Evolutionary conservation across 2,888 invertebrate genomes (phyloP).

Genomic region (Zaprionus obscuricornis): DNA sequence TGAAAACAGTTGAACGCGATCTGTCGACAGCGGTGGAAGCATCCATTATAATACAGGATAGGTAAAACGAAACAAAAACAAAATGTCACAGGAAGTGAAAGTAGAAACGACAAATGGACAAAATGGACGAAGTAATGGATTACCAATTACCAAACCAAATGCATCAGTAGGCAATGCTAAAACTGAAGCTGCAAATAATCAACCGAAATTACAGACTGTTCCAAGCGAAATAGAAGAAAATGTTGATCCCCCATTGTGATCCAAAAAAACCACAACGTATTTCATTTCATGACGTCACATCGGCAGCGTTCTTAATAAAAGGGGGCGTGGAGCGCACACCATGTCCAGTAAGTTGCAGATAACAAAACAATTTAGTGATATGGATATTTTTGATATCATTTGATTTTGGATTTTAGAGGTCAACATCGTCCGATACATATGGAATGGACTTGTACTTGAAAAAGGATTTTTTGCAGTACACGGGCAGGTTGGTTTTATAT

Average conservation of each 20-base stretch:
- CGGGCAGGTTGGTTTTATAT: conserved; percentile 92
- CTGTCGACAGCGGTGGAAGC: conserved; percentile 21
- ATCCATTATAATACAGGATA: neutral
- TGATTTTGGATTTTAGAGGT: conserved; percentile 91
- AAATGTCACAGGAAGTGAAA: conserved; percentile 50
- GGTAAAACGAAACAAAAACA: neutral
- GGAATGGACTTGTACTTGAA: conserved; percentile 96
- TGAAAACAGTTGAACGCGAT: conserved; percentile 41
- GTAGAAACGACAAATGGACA: conserved; percentile 32
- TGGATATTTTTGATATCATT: neutral
- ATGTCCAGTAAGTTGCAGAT: conserved; percentile 86
- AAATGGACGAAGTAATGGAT: conserved; percentile 22
- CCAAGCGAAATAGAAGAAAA: too few relatives aligned
- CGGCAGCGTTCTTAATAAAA: conserved; percentile 94
- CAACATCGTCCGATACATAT: conserved; percentile 90
- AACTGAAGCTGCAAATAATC: too few relatives aligned
- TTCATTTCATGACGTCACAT: conserved; percentile 93
- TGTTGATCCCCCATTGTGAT: conserved; percentile 86
- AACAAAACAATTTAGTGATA: neutral
- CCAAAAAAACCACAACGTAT: conserved; percentile 88
- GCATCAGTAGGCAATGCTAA: conserved; percentile 2
- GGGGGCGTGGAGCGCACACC: conserved; percentile 93
- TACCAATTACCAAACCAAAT: conserved; percentile 8
- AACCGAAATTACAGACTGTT: too few relatives aligned
- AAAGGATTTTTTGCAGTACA: conserved; percentile 96